Evolutionary conservation across 2,113 vertebrate species (phyloP), one percentile per base, ranked within the genome.

Genomic region (Megaceryle maxima): DNA sequence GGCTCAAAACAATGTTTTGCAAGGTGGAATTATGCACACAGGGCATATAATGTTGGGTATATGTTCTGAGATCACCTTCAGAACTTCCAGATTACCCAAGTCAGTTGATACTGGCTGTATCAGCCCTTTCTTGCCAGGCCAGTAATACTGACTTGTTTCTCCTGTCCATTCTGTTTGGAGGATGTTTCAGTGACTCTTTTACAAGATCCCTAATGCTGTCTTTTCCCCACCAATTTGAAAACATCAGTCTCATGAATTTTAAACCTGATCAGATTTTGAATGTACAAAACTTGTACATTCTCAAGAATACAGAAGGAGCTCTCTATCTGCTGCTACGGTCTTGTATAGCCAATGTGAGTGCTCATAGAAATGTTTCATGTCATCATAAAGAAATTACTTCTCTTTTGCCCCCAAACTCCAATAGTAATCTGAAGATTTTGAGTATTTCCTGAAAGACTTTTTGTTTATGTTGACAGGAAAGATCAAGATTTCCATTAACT

Each of bases 191-290:
- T 62, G 13, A 79, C 39, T 56, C 29, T 76, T 78, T 91, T 66
- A 26, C 0, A 5, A 82, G 48, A 60, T 17, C 4, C 6, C 13
- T 0, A 0, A 24, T 68, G 16, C 13, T 48, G 14, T 64, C 11
- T 82, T 85, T 86, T n/a, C 21, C 6, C 6, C 18, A 73, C 55
- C 28, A 62, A 14, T 53, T 92, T 74, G n/a, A 66, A 90, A 90
- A 62, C 3, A 62, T 0, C 14, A 16, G 59, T 80, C 31, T 66
- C 43, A 83, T 56, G 31, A 93, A 7, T 73, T 83, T 67, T 41
- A 68, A 85, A 88, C 35, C 13, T 4, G 6, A 15, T 51, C 20
- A 66, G 43, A 53, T 60, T 9, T 24, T 50, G 16, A 72, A 66
- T 26, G 14, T 20, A 9, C 53, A 66, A 85, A 87, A 28, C 11